These are phyloP conservation scores for Popillia japonica DNA, from an alignment of 1,140 invertebrate genomes.

Conservation along the genomic window DNA sequence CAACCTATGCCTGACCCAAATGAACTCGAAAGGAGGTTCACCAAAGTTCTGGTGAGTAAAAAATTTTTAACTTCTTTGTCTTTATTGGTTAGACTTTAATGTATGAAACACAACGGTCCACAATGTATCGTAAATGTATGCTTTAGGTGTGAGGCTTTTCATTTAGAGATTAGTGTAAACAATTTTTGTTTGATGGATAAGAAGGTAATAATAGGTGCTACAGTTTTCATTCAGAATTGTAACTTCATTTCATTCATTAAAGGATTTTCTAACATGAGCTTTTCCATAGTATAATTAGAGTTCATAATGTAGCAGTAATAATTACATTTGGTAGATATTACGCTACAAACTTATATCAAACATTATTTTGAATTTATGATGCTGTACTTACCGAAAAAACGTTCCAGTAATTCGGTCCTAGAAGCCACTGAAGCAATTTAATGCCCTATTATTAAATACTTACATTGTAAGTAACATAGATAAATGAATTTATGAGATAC, in stretches of 20 bases:
- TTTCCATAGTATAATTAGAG: too few relatives aligned
- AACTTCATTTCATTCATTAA: neutral
- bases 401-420: too few relatives aligned
- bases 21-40: constrained; percentile 90
- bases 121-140: neutral
- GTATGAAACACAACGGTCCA: neutral
- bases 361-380: too few relatives aligned
- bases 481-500: too few relatives aligned
- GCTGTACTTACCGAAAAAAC: too few relatives aligned
- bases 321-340: too few relatives aligned
- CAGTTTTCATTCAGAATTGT: neutral
- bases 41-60: constrained; percentile 90
- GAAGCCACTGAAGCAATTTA: too few relatives aligned
- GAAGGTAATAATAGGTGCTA: neutral
- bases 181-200: neutral
- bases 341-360: too few relatives aligned
- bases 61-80: neutral
- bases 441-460: too few relatives aligned
- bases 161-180: neutral
- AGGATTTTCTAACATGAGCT: too few relatives aligned
- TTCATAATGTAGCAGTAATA: too few relatives aligned
- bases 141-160: neutral
- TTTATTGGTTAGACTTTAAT: neutral
- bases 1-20: constrained; percentile 87
- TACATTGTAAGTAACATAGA: too few relatives aligned